Conservation (phyloP, 1,140 invertebrate species). For the Microplitis mediator region DNA sequence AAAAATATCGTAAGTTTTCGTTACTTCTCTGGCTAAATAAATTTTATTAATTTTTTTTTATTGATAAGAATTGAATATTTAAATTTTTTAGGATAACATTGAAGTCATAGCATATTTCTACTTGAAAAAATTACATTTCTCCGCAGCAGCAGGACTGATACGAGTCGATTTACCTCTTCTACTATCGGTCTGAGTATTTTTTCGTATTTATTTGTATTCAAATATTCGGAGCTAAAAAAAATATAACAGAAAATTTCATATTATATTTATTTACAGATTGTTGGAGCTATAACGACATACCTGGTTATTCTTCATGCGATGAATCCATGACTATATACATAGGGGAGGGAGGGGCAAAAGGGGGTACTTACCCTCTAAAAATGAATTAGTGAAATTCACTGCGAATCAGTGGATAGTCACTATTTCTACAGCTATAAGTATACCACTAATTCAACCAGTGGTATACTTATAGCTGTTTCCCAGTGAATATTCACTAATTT, state of each 20-base stretch:
- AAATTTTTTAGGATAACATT: constrained; percentile 30
- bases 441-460: no score
- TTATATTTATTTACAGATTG: constrained; percentile 32
- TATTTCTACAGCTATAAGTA: no score
- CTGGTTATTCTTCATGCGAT: constrained; percentile 40
- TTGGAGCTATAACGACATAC: constrained; percentile 39
- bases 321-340: background rate
- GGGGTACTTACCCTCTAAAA: no score
- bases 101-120: constrained; percentile 39
- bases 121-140: constrained; percentile 31
- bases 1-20: constrained; percentile 31
- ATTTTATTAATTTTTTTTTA: no score
- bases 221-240: constrained; percentile 7
- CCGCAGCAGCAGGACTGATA: constrained; percentile 30
- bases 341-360: no score
- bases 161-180: constrained; percentile 38
- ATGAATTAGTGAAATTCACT: no score
- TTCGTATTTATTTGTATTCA: background rate
- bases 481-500: no score
- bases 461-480: no score
- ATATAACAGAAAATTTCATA: background rate
- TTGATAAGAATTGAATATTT: background rate
- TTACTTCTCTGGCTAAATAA: background rate
- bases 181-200: constrained; percentile 30
- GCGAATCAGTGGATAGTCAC: no score